These are phyloP conservation scores for Eupithecia abbreviata DNA, from an alignment of 2,888 invertebrate species.

Conservation along the genomic window DNA sequence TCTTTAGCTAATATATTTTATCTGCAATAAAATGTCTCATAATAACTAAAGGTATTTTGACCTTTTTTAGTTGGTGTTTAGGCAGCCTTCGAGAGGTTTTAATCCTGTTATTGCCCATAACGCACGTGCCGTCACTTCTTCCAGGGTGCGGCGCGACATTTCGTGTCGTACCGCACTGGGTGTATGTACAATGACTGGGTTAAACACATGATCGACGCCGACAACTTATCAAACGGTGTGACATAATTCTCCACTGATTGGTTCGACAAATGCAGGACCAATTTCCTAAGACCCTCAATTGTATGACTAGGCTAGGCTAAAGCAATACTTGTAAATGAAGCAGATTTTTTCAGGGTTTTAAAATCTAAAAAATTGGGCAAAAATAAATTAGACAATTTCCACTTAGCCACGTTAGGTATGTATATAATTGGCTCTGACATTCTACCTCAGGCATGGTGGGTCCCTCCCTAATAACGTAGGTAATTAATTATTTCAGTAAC, in stretches of 20 bases:
- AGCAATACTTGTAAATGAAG: neutral
- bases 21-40: constrained; percentile 39
- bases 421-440: neutral
- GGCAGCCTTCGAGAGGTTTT: neutral
- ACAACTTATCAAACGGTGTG: neutral
- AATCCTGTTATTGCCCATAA: neutral
- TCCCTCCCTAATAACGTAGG: neutral
- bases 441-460: neutral
- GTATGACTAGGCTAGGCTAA: too few species aligned
- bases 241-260: neutral
- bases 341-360: neutral
- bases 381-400: neutral
- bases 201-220: neutral
- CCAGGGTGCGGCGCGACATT: neutral
- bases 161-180: neutral
- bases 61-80: neutral
- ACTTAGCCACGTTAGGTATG: neutral
- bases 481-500: neutral
- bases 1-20: constrained; percentile 5
- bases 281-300: neutral
- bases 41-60: neutral
- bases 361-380: neutral
- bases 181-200: neutral
- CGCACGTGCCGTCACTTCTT: neutral
- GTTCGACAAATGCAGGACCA: neutral